Base-by-base conservation (phyloP, 2,888 invertebrate genomes). In the Elmis aenea region DNA sequence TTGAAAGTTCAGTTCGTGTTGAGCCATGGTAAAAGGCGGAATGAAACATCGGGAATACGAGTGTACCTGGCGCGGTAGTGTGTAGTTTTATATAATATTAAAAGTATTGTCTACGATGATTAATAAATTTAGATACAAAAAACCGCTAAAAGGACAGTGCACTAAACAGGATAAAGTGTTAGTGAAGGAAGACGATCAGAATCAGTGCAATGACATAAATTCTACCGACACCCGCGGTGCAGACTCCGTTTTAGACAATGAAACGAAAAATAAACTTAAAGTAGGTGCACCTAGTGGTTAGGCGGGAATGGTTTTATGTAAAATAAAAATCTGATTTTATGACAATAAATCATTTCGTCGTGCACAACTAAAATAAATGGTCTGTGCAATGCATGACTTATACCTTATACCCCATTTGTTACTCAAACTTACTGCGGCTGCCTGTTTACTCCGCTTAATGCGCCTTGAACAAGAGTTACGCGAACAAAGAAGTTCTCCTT, bases 101-200 rank as follows among this genome's bases (percentile, higher is more conserved):
- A 33, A 10, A 13, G 22, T 21, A 24, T 24, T 13, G 29, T 29
- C 20, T 39, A 48, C 40, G 30, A 64, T 66, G 61, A 66, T 67
- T 46, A 66, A 64, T 49, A 67, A 67, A 50, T 67, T 67, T 45
- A 56, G 66, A 26, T 67, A 67, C 46, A 61, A 58, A 47, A 66
- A 64, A 46, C 66, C 66, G n/a, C 48, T 35, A 22, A 35, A 31
- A 40, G 33, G 48, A n/a, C 34, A 50, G 39, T 45, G 52, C n/a
- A n/a, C n/a, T 44, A 45, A 44, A 37, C 25, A 42, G 24, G 28
- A 42, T 28, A 42, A 30, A 31, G 24, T 38, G 13, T 26, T 34
- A 30, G 38, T 40, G 46, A 13, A 12, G 14, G 39, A 37, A 23
- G 34, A 39, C 42, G 33, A 30, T 21, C 20, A 31, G 6, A 31